Evolutionary conservation across 2,888 invertebrate genomes (phyloP), one percentile per base, ranked within the genome.

Genomic region (Trichopoda pennipes): DNA sequence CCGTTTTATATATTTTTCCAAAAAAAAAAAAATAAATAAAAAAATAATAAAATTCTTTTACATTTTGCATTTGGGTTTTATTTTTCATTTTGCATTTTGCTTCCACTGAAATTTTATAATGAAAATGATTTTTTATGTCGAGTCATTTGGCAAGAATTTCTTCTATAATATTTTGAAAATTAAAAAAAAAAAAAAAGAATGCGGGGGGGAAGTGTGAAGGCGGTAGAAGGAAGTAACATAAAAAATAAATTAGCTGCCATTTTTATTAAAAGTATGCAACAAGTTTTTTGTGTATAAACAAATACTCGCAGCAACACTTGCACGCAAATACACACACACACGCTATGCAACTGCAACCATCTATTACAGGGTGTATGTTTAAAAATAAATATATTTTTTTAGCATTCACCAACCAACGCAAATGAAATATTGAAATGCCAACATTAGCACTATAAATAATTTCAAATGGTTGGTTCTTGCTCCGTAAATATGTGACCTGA

Each of bases 371-470:
- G 56, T 38, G 49, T 38, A 12, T 53, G 35, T 72, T 42, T 44
- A 28, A 51, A 63, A 47, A 44, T 14, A 51, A 12, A 51, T 66
- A 69, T 44, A 49, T 53, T 56, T 66, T 17, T 47, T 17, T 17
- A 64, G 28, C 49, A 28, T 17, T 49, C 9, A 61, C 58, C 44
- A 9, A 8, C 19, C 19, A 2, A 2, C 58, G 19, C 38, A 79
- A 68, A 58, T 69, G 72, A 69, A 56, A 60, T 80, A 82, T 79
- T 79, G 72, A 82, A 79, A 79, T 79, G 72, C 75, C 79, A 82
- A 79, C 82, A 82, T 82, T 82, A 82, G 75, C 79, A 79, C 66
- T 47, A 82, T 82, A 72, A 82, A 79, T 76, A 79, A 79, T 79
- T 82, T 75, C 38, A 68, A 61, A 53, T 66, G 60, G 51, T 21